Evolutionary conservation across 1,140 invertebrate species (phyloP), one percentile per base, ranked within the genome.

Genomic region (Kradibia gibbosae): DNA sequence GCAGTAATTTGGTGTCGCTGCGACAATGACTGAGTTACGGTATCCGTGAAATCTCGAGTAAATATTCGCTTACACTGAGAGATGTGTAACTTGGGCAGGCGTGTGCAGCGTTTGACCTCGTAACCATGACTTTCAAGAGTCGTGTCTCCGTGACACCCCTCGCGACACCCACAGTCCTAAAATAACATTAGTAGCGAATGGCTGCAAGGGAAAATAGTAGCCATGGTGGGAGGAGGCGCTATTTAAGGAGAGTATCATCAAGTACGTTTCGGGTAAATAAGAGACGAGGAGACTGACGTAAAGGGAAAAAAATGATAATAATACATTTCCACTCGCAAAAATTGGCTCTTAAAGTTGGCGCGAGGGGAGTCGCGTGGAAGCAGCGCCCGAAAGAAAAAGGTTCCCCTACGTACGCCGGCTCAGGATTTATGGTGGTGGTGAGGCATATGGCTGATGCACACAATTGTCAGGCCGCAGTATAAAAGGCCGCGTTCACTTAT

Each of bases 321-420:
- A 83, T 80, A 74, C 82, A 80, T 73, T 76, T 50, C 42, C 53
- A n/a, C 8, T 75, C 50, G 80, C 39, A 80, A 78, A 80, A 83
- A 77, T 83, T 74, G 78, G 70, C 34, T 22, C 57, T 55, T 48
- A 75, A 79, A 57, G 81, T 48, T 50, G 71, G 57, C 42, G 22
- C 53, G 62, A 48, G 45, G 25, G 55, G 28, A 39, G 36, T 22
- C 62, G 8, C 34, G 57, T 53, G 7, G 5, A 31, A 31, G 62
- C 20, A 5, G 22, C 2, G 34, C 48, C 1, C 13, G 65, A 36
- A 34, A 60, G 22, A n/a, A 77, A 62, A 73, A 80, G n/a, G 25
- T 57, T 17, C 36, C 70, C 67, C 45, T 48, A 13, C 4, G 36
- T 3, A 60, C 60, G 45, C 4, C 25, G 25, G n/a, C 42, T 1